Base-by-base conservation (phyloP, 2,888 invertebrate genomes). In the Trisateles emortualis region DNA sequence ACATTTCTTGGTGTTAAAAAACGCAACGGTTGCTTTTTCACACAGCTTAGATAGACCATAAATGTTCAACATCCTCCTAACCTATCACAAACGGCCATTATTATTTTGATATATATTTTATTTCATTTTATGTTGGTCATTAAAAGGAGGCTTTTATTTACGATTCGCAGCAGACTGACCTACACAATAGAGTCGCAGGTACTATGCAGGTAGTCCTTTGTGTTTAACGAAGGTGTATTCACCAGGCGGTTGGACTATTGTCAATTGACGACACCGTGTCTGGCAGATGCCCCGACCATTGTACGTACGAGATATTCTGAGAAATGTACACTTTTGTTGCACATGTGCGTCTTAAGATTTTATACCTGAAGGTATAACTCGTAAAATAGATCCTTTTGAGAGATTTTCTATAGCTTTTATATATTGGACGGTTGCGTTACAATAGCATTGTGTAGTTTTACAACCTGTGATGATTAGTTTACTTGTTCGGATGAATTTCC, bases 251-350 rank as follows among this genome's bases (percentile, higher is more conserved):
- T 52, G 60, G 57, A 58, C 73, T 63, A 81, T 88, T 88, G 86
- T 88, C 58, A 57, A 53, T 58, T 70, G 87, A 84, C 88, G 90
- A 87, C 90, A 81, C 76, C 56, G 63, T 79, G 90, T 90, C 90
- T 90, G 83, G 82, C 89, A 89, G 89, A 89, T 89, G 85, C 80
- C 74, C 62, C 59, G 56, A 40, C 33, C 68, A 78, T 87, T 88
- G 83, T 87, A 74, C 64, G 68, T 73, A 56, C 46, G 56, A 73
- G 56, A 62, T 63, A 72, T 88, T 88, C 87, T 65, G 40, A 79
- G 88, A 89, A 90, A 60, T 63, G 53, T 52, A 29, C 44, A 62
- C 68, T 76, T 83, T 84, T 76, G 80, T 66, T 73, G 78, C 82
- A 84, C 86, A 84, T 87, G 84, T 86, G 83, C 76, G 39, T 62